phyloP scores from a whole-genome alignment of 2,888 invertebrate species.

The Mellilla xanthometata region DNA sequence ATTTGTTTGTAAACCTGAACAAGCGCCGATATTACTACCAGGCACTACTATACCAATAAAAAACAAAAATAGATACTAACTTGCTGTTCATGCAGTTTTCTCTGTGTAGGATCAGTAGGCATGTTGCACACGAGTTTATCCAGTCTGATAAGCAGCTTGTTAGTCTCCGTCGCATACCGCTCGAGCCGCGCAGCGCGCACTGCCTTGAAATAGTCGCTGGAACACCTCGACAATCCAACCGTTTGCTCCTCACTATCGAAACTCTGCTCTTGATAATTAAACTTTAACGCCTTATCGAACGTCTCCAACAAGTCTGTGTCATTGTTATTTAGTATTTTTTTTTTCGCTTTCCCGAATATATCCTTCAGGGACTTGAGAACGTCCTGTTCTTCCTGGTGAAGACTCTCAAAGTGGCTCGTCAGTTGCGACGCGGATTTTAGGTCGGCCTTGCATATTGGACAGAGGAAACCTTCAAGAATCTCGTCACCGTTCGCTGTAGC shows the following conservation, averaged over 20 bases:
- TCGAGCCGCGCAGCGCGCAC: constrained; percentile 86
- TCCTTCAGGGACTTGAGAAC: constrained; percentile 91
- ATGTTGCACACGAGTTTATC: constrained; percentile 94
- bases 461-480: constrained; percentile 96
- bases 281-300: constrained; percentile 79
- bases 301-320: constrained; percentile 84
- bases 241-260: constrained; percentile 79
- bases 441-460: constrained; percentile 97
- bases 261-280: constrained; percentile 59
- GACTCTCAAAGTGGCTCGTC: constrained; percentile 93
- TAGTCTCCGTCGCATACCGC: constrained; percentile 96
- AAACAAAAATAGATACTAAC: constrained; percentile 49
- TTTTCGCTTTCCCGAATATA: constrained; percentile 94
- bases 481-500: constrained; percentile 77
- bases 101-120: constrained; percentile 87
- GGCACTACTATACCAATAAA: too few species aligned
- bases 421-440: constrained; percentile 92
- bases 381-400: constrained; percentile 94
- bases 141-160: constrained; percentile 95
- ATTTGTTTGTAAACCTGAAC: too few species aligned
- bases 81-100: constrained; percentile 88
- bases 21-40: too few species aligned
- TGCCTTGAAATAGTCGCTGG: constrained; percentile 90
- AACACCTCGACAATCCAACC: constrained; percentile 84
- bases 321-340: constrained; percentile 60